Evolutionary conservation across 2,113 vertebrate genomes (phyloP).

Genomic region (Uria aalge): DNA sequence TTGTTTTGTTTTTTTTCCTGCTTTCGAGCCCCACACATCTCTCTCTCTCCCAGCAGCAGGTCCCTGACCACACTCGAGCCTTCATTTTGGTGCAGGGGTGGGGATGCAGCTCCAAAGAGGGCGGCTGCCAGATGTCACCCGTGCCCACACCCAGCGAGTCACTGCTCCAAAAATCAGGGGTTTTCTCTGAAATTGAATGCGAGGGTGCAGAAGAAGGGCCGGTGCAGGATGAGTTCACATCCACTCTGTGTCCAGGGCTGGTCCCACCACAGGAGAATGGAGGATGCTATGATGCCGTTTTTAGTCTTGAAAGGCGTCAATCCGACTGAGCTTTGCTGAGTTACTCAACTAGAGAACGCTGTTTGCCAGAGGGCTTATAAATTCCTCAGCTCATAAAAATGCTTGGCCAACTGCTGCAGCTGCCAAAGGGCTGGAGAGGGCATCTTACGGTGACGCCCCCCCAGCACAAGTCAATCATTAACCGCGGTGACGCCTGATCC

Average conservation of each 20-base stretch:
- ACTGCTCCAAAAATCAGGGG: not conserved
- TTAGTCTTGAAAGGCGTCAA: not conserved
- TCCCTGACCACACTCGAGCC: not conserved
- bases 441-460: not conserved
- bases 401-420: not conserved
- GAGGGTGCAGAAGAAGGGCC: not conserved
- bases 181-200: not conserved
- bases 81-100: not conserved
- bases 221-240: not conserved
- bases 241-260: not conserved
- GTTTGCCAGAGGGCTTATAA: not conserved
- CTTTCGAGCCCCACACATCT: not conserved
- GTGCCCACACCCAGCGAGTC: accelerated
- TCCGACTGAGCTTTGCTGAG: not conserved
- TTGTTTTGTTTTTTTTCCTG: not conserved
- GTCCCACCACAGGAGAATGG: not conserved
- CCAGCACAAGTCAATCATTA: not conserved
- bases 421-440: not conserved
- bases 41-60: not conserved
- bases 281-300: not conserved
- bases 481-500: not conserved
- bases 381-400: not conserved
- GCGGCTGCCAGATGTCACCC: not conserved
- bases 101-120: accelerated
- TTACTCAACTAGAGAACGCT: not conserved